These are phyloP conservation scores for Acanthosoma haemorrhoidale DNA, from an alignment of 2,888 invertebrate species.

Conservation along the genomic window DNA sequence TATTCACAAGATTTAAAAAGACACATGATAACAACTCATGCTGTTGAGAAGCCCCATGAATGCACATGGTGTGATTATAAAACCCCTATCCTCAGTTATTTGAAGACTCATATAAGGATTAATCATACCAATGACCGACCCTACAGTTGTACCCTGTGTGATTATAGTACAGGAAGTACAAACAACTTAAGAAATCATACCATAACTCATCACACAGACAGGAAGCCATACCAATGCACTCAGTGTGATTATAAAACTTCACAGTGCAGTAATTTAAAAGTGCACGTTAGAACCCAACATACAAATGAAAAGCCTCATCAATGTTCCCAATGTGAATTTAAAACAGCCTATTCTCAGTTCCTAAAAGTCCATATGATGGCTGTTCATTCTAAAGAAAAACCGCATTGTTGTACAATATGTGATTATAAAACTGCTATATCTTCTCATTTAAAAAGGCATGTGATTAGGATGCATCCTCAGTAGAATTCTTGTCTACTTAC, in stretches of 20 bases:
- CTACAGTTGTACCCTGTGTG: background rate
- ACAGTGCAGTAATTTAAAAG: background rate
- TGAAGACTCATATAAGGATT: background rate
- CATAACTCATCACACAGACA: background rate
- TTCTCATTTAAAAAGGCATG: background rate
- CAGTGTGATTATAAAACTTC: constrained; percentile 14
- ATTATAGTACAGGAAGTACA: background rate
- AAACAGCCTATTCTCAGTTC: background rate
- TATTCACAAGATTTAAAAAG: background rate
- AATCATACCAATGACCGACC: background rate
- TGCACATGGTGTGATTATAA: background rate
- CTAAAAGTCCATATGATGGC: background rate
- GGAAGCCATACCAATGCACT: background rate
- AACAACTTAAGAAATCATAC: background rate
- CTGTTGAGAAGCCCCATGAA: background rate
- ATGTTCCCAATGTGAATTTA: background rate
- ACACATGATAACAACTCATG: background rate
- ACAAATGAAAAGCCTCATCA: background rate
- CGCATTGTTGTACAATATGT: background rate
- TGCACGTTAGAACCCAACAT: background rate
- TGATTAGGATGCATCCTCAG: background rate
- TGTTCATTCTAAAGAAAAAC: background rate
- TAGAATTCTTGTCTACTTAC: no score
- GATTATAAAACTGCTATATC: background rate
- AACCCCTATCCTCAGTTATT: background rate